Conservation (phyloP, 2,797 vertebrate genomes). For the Rhodeus uyekii region DNA sequence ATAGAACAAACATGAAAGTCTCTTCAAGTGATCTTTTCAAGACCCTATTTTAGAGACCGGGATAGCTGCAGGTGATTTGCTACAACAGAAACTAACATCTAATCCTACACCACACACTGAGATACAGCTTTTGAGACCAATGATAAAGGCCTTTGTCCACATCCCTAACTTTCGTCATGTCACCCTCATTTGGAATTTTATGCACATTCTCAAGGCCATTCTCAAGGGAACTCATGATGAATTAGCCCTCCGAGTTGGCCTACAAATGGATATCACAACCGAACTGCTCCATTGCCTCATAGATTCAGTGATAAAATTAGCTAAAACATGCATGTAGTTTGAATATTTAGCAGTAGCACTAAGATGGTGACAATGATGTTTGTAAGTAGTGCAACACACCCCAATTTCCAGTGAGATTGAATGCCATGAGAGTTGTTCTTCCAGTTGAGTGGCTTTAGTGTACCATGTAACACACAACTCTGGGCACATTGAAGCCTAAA, state of each 20-base stretch:
- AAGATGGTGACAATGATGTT: not conserved
- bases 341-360: not conserved
- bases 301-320: not conserved
- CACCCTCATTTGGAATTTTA: too few species aligned
- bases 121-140: too few species aligned
- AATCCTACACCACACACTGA: not conserved
- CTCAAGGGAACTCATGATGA: not conserved
- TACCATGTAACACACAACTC: not conserved
- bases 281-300: not conserved
- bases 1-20: not conserved
- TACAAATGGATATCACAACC: not conserved
- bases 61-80: not conserved
- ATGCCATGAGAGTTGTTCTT: conserved; percentile 14
- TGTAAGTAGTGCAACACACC: conserved; percentile 7
- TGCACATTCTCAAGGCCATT: too few species aligned
- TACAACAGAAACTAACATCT: not conserved
- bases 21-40: not conserved
- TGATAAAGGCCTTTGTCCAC: too few species aligned
- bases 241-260: not conserved
- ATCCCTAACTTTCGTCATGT: not conserved
- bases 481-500: not conserved
- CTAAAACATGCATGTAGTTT: not conserved
- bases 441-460: conserved; percentile 28
- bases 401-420: not conserved
- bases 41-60: not conserved